Percentiles rank a stretch among this genome's conserved stretches.
phyloP scores from a whole-genome alignment of 2,113 vertebrate species.

The Macheiramphus alcinus region DNA sequence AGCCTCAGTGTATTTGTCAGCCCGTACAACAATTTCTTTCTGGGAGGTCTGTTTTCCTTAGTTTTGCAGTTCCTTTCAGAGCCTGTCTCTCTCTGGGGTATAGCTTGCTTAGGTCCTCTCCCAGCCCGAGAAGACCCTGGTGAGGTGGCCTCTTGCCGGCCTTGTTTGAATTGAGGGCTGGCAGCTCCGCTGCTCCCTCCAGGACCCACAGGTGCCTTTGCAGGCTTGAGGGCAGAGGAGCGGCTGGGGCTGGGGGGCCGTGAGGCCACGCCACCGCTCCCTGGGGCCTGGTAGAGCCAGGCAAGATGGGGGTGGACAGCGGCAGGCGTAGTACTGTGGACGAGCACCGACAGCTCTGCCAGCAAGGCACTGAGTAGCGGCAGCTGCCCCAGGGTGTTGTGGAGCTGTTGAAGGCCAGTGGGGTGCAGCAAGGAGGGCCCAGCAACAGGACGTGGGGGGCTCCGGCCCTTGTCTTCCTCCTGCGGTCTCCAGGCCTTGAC shows the following conservation, averaged over 20 bases:
- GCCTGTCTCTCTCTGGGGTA: background rate
- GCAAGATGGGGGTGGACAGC: constrained; percentile 21
- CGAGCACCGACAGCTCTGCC: constrained; percentile 82
- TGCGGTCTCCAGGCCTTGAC: background rate
- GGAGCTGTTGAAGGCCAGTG: background rate
- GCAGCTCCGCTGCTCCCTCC: background rate
- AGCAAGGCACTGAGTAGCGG: constrained; percentile 87
- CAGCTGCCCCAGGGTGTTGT: constrained; percentile 67
- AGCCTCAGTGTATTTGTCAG: constrained; percentile 85
- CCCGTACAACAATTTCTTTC: constrained; percentile 77
- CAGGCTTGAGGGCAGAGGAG: background rate
- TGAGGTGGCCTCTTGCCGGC: background rate
- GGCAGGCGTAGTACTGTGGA: background rate
- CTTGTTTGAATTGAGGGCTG: background rate
- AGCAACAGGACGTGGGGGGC: background rate
- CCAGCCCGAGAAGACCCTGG: background rate
- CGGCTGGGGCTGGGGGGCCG: background rate
- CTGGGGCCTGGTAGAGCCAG: constrained; percentile 64
- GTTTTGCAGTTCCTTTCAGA: constrained; percentile 1
- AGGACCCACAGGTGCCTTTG: background rate
- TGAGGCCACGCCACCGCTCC: background rate
- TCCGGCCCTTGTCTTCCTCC: background rate
- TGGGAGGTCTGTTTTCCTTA: constrained; percentile 15
- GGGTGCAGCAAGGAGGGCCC: background rate
- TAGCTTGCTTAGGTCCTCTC: constrained; percentile 1